Base-by-base conservation (phyloP, 2,888 invertebrate species). In the Eristalinus sepulchralis region DNA sequence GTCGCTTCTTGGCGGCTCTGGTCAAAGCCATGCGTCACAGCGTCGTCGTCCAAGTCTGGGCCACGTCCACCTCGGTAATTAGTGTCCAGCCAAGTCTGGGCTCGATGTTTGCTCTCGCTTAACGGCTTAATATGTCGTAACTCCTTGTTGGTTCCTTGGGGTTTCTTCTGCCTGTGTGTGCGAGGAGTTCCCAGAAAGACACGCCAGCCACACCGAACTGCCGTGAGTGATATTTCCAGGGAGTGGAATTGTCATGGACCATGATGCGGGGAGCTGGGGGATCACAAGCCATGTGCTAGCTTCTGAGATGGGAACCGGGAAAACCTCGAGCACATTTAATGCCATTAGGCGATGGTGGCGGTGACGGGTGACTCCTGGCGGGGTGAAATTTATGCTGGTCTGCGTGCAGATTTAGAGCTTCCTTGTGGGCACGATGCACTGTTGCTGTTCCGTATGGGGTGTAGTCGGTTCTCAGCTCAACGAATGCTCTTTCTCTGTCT, bases 121-220 rank as follows among this genome's bases (percentile, higher is more conserved):
- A 85, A 85, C 85, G 85, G 85, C 77, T 82, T 85, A 78, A 85
- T 78, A 78, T 82, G 82, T 85, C 60, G 76, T 76, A 81, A 81
- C 76, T 85, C 62, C 67, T 70, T 73, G 67, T 83, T 59, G 78
- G 47, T 73, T 68, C 68, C 68, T 60, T 27, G 27, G 27, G 27
- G 27, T 27, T 57, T 57, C 17, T 17, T 57, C 57, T 57, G 9
- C 11, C n/a, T n/a, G n/a, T n/a, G n/a, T n/a, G n/a, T n/a, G n/a
- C n/a, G n/a, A n/a, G n/a, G n/a, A n/a, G n/a, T 27, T 27, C 27
- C 5, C 5, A 27, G 27, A 27, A 27, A 27, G 2, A 27, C 27
- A 3, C 27, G 27, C 27, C 27, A 27, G 27, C 27, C 27, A 27
- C 27, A 27, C 27, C 2, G 27, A 2, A 27, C 27, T 27, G 27